Base-by-base conservation (phyloP, 2,888 invertebrate species). In the Pharmacophagus antenor region DNA sequence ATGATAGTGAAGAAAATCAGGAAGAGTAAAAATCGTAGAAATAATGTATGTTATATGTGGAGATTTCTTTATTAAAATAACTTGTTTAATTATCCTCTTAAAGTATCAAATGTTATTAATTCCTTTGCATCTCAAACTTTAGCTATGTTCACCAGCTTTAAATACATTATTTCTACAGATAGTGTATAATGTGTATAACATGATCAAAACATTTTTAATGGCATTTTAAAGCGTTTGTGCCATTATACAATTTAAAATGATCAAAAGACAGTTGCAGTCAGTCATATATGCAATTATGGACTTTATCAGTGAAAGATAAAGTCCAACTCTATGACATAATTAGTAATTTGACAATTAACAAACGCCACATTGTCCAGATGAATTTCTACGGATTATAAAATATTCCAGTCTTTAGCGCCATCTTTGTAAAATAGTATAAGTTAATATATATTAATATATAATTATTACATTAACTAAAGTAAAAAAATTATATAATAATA, bases 391-490 rank as follows among this genome's bases (percentile, higher is more conserved):
- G n/a, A 25, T 41, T 41, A 49, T 22, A 22, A 56, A 18, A 1
- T 50, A 42, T 50, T 42, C 25, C 56, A 50, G 56, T 56, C 56
- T 56, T 56, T 49, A 18, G 20, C 21, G 48, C n/a, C 27, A 10
- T 21, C 3, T 21, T 21, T 12, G 21, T 15, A 12, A 12, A n/a
- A 23, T 12, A 20, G 21, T 5, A 12, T 21, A 21, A 8, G 15
- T 46, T 2, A 21, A 21, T 21, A 46, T 22, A 52, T 22, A 52
- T 37, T 37, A 37, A n/a, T 37, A 5, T 4, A 4, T 8, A 37
- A 37, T 15, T 37, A n/a, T 37, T n/a, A n/a, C n/a, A n/a, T n/a
- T n/a, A n/a, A n/a, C n/a, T n/a, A n/a, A n/a, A n/a, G n/a, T n/a
- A n/a, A 27, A 27, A 27, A 27, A 27, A 27, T 27, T 8, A n/a